Base-by-base conservation (phyloP, 1,140 invertebrate genomes). In the Luehdorfia chinensis region DNA sequence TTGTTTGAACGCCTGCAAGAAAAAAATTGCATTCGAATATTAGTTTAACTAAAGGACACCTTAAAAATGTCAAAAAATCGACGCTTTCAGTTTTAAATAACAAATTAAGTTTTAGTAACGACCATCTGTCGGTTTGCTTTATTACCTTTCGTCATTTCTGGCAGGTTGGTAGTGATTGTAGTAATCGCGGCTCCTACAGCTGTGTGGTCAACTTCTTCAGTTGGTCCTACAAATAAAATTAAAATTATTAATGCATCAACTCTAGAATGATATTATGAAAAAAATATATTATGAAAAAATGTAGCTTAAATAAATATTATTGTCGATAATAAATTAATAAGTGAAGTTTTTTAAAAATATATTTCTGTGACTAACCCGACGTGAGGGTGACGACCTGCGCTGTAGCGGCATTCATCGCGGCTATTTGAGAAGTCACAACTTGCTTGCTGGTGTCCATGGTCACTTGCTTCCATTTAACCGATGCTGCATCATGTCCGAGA, bases 341-440 rank as follows among this genome's bases (percentile, higher is more conserved):
- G n/a, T n/a, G n/a, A n/a, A n/a, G n/a, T n/a, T n/a, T n/a, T n/a
- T n/a, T n/a, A n/a, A n/a, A n/a, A n/a, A n/a, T n/a, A n/a, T n/a
- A n/a, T n/a, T n/a, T n/a, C n/a, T n/a, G n/a, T 6, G 2, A 23
- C 23, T 28, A 75, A 88, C 91, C 94, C 0, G 96, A 95, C 0
- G 97, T 98, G 23, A 98, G 87, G 0, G 97, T 98, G n/a, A 99
- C 96, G 4, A 99, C 90, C 83, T 99, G 96, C 7, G 98, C 98
- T 0, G 98, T 99, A 25, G 98, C 98, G 0, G 97, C 98, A 89
- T 97, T 99, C 97, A 99, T 99, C 19, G 97, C 97, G 6, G 97
- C 98, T 61, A 99, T 94, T 83, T 99, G 96, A 21, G 96, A 96
- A 21, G 95, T 95, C 11, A 99, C 95, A 64, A 95, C 97, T 85